These are phyloP conservation scores for Tapirus terrestris DNA, from an alignment of 2,113 vertebrate genomes.

Conservation along the genomic window DNA sequence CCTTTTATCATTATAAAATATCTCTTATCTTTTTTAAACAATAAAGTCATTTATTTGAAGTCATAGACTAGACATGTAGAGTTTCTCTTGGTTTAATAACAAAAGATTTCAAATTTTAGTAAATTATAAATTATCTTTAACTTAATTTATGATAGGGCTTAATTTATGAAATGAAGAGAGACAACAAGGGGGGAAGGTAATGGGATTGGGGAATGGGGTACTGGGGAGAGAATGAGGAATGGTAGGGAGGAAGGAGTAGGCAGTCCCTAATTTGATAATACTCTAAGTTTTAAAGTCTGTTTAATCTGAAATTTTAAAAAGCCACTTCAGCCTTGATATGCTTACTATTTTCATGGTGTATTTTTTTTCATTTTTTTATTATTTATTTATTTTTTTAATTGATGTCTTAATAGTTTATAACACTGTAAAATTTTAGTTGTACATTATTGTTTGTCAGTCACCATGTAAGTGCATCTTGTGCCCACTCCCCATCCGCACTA, in stretches of 20 bases:
- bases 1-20: neutral
- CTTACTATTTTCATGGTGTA: neutral
- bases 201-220: neutral
- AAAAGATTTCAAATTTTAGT: constrained; percentile 52
- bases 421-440: no score
- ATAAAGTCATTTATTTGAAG: constrained; percentile 31
- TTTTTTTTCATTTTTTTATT: neutral
- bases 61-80: neutral
- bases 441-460: no score
- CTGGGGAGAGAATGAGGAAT: neutral
- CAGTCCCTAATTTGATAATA: neutral
- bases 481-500: no score
- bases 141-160: constrained; percentile 11
- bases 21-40: neutral
- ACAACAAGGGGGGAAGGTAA: neutral
- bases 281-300: neutral
- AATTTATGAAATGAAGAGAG: neutral
- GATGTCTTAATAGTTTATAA: no score
- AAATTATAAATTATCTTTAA: neutral
- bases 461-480: no score
- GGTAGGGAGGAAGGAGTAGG: neutral
- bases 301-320: constrained; percentile 19
- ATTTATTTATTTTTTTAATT: no score
- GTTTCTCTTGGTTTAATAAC: constrained; percentile 30
- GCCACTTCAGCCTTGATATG: neutral